Evolutionary conservation across 2,888 invertebrate genomes (phyloP), one percentile per base, ranked within the genome.

Genomic region (Gonocerus acuteangulatus): DNA sequence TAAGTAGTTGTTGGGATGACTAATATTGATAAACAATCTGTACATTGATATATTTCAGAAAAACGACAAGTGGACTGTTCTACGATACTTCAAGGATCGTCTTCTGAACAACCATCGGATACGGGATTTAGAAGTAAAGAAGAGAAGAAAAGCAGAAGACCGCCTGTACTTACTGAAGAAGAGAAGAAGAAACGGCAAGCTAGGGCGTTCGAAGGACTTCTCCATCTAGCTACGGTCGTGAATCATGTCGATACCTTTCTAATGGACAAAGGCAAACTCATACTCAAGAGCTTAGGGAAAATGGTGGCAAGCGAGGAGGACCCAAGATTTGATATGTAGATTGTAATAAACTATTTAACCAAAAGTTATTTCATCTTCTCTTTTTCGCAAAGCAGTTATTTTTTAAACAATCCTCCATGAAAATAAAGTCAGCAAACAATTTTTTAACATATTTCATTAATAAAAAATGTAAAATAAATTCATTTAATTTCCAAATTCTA

Each of bases 181-280:
- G 44, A 45, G 3, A 32, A 23, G 32, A 45, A 57, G 19, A 45
- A 57, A 47, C 2, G 27, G 19, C 44, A 57, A 21, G 23, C 27
- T 15, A 47, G 47, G 13, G 18, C 42, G 21, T 57, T 47, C 15
- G 45, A 57, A 47, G 57, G 57, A 4, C 47, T 57, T 19, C 19
- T 57, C 6, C 57, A 57, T 23, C 61, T 63, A 9, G 63, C 54
- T 15, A 63, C 63, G 6, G 61, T 63, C 21, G 63, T 63, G 7
- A 63, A 63, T 22, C 63, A 63, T 21, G 34, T 63, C n/a, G 63
- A 63, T 45, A 61, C 63, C 6, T 63, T 63, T 47, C 13, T 63
- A 13, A 61, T 57, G 27, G 63, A 63, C 11, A 63, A 63, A 21
- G 36, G 63, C 27, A 63, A 61, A 45, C 44, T 61, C 45, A 51